Conservation (phyloP, 2,888 invertebrate genomes). For the Diaperis boleti region DNA sequence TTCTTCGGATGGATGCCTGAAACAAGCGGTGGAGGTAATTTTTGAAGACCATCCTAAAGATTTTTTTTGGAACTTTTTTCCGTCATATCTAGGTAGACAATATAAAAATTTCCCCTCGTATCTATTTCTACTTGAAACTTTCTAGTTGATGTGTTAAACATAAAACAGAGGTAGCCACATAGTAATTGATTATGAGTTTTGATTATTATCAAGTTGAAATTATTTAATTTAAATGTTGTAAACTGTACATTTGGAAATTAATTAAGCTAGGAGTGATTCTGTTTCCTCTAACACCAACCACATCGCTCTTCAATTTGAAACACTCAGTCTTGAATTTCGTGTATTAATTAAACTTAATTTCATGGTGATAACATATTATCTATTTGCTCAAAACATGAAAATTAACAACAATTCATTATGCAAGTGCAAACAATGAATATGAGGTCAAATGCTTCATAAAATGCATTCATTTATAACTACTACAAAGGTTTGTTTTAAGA, state of each 20-base stretch:
- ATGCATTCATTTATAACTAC: no score
- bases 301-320: conserved; percentile 5
- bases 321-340: neutral
- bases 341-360: neutral
- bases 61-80: no score
- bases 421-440: neutral
- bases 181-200: conserved; percentile 9
- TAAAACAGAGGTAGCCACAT: conserved; percentile 22
- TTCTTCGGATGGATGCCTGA: no score
- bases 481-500: no score
- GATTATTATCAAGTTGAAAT: conserved; percentile 12
- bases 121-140: conserved; percentile 20
- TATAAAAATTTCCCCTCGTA: no score
- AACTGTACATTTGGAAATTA: conserved; percentile 3
- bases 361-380: neutral
- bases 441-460: no score
- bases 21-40: no score
- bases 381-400: neutral
- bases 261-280: neutral
- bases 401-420: neutral
- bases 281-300: conserved; percentile 6
- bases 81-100: no score
- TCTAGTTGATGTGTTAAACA: conserved; percentile 21
- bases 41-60: no score
- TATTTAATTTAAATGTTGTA: conserved; percentile 11